Evolutionary conservation across 2,888 invertebrate genomes (phyloP), one percentile per base, ranked within the genome.

Genomic region (Cantharis rufa): DNA sequence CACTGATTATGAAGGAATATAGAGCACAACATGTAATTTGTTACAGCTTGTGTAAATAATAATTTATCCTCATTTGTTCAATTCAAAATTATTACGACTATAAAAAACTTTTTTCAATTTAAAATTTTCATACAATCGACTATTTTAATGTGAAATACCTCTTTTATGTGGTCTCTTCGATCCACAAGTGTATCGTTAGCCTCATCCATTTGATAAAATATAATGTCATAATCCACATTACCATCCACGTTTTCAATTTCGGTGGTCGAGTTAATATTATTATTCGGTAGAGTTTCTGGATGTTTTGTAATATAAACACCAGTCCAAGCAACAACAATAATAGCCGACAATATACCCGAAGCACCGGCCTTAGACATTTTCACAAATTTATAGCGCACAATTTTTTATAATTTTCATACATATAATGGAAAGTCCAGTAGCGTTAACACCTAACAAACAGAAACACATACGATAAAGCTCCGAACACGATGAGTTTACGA

Each of bases 311-410:
- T 84, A 48, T 90, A 90, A 68, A 90, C 88, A 80, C 90, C 90
- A 75, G 89, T 90, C 82, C 89, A 89, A 71, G 90, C 90, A 86
- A 90, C 88, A 79, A 90, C 88, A 15, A 90, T 86, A 71, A 90
- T 88, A 73, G 89, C 88, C 71, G 89, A 86, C 81, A 89, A 84
- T 77, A 90, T 85, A 79, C 89, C 88, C 80, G 89, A 86, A 80
- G 89, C 86, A 81, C 87, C 84, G 13, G 82, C 80, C 70, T 83
- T 82, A 48, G 80, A 78, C 76, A 78, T 81, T 18, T 70, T 64
- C 13, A 62, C 62, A 15, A 70, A 62, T 74, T 18, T 48, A 48
- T 48, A 48, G n/a, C 7, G 7, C n/a, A 48, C 48, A n/a, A 48
- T 48, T n/a, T n/a, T 48, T 48, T 48, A 48, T 48, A 24, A 66